Base-by-base conservation (phyloP, 92 coral and sea anemone genomes). In the Epizoanthus rinbou region DNA sequence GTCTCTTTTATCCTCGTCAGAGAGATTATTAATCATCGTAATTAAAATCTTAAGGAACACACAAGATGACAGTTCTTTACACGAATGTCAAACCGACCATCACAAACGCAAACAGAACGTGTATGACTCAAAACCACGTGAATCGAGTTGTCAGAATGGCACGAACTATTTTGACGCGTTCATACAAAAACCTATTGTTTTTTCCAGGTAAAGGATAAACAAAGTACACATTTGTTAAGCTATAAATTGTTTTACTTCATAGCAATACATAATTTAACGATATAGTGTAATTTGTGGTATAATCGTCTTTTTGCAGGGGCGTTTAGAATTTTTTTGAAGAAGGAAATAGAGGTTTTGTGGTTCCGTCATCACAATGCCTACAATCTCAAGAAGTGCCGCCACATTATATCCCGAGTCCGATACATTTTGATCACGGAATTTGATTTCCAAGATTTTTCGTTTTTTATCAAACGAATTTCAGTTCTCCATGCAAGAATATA, bases 21-120 rank as follows among this genome's bases (percentile, higher is more conserved):
- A 87, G 81, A 85, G 79, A 37, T 89, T 75, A 89, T 81, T 81
- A 86, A 89, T 89, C 79, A 86, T 85, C 47, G 86, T 86, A 85
- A 89, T 89, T 86, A 89, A 89, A 86, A 66, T 75, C 90, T 78
- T 78, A 78, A 78, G 59, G 71, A 62, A 78, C 41, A 78, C 62
- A 78, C 71, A 78, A 78, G 71, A 14, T 62, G 82, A 78, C 71
- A 62, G 82, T 39, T 78, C 50, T 60, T 78, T 62, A 78, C 25
- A 13, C 56, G 82, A 62, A 18, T 78, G 82, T 78, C 82, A 62
- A 60, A 43, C 50, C 37, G 82, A 74, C 71, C 58, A 78, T 57
- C 71, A 39, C n/a, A 39, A 62, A 19, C 11, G 82, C 71, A 62
- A 78, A 78, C 82, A 78, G 62, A 62, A 43, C 69, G 71, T 78